Evolutionary conservation across 2,888 invertebrate species (phyloP).

Genomic region (Lordiphosa andalusiaca): DNA sequence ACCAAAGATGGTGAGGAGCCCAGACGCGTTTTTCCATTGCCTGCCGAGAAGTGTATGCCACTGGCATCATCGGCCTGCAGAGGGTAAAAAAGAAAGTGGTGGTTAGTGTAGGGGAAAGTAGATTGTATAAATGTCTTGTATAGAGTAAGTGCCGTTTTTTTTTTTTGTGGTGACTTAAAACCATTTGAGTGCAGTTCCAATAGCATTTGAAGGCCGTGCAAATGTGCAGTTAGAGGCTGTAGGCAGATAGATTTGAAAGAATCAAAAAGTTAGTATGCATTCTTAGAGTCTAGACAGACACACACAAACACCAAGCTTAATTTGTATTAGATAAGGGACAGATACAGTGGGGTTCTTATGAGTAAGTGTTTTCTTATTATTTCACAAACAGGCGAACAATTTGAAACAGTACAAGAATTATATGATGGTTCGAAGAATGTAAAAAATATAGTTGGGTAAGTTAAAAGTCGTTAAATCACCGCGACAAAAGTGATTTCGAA

Average conservation of each 20-base stretch:
- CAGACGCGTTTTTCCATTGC: constrained; percentile 82
- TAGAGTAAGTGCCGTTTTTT: background rate
- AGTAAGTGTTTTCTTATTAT: background rate
- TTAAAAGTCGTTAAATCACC: too few relatives aligned
- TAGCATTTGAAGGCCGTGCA: constrained; percentile 51
- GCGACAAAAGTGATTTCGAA: too few relatives aligned
- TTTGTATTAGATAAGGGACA: constrained; percentile 11
- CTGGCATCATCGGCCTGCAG: constrained; percentile 85
- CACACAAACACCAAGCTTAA: constrained; percentile 46
- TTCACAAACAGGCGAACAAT: too few relatives aligned
- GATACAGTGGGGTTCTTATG: constrained; percentile 18
- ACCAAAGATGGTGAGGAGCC: constrained; percentile 81
- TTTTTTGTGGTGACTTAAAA: constrained; percentile 44
- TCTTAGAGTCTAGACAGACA: constrained; percentile 37
- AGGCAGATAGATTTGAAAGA: constrained; percentile 63
- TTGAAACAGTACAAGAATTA: background rate
- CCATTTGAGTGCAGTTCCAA: constrained; percentile 43
- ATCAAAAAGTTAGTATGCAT: constrained; percentile 75
- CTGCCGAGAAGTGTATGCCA: constrained; percentile 87
- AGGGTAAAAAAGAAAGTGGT: background rate
- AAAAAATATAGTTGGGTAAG: too few relatives aligned
- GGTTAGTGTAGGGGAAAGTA: background rate
- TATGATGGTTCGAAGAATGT: too few relatives aligned
- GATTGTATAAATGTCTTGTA: too few relatives aligned
- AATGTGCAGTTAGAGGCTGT: constrained; percentile 60